Evolutionary conservation across 2,113 vertebrate genomes (phyloP).

Genomic region (Clarias magur): DNA sequence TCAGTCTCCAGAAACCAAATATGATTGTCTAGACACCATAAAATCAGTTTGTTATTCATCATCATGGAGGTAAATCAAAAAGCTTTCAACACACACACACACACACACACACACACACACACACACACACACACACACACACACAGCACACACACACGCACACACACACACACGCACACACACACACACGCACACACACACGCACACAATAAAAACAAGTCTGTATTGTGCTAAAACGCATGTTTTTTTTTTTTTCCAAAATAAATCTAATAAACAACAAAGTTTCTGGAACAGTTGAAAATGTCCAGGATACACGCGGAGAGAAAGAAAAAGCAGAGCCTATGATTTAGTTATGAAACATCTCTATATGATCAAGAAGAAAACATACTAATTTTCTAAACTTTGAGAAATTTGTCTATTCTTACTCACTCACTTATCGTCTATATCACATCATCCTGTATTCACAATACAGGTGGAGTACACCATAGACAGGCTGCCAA

Average conservation of each 20-base stretch:
- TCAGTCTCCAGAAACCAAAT: background rate
- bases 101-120: too few species aligned
- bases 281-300: background rate
- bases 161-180: background rate
- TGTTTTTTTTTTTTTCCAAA: too few species aligned
- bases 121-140: too few species aligned
- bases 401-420: too few species aligned
- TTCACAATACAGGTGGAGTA: too few species aligned
- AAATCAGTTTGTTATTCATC: background rate
- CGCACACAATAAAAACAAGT: background rate
- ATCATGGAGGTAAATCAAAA: background rate
- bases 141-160: background rate
- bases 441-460: too few species aligned
- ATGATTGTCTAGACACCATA: background rate
- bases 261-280: background rate
- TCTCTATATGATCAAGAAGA: background rate
- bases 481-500: too few species aligned
- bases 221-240: background rate
- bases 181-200: background rate
- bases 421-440: too few species aligned
- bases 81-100: slow-evolving; percentile 8
- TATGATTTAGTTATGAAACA: background rate
- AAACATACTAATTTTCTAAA: background rate
- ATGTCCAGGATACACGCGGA: background rate
- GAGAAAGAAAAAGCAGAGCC: background rate